Base-by-base conservation (phyloP, 2,113 vertebrate genomes). In the Bos javanicus region DNA sequence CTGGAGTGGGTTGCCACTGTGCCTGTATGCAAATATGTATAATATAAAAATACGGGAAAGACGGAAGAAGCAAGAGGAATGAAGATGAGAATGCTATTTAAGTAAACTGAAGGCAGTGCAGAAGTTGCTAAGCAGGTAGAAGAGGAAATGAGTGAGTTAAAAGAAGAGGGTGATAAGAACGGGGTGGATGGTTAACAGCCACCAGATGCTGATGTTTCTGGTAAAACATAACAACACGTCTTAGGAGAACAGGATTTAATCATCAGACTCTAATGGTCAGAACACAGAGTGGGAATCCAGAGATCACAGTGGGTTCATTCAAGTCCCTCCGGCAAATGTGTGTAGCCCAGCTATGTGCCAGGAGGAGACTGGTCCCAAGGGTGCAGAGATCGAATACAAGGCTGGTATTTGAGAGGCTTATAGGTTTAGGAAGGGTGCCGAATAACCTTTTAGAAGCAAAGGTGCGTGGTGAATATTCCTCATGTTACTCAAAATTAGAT, bases 111-210 rank as follows among this genome's bases (percentile, higher is more conserved):
- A 92, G 33, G 54, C 39, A 52, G 30, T 46, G 36, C 67, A 57
- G 86, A 82, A 94, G 36, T 25, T 43, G n/a, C 43, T 60, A 54
- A 88, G 87, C 46, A 76, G 74, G 86, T 21, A 87, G 91, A 92
- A 95, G 39, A 97, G 82, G 81, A 98, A 80, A 46, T 46, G 48
- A 71, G 26, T 11, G 67, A 86, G 17, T 80, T 30, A 88, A 93
- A 80, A 64, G 84, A 57, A 83, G 64, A 80, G 14, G 57, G 26
- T 62, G 59, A 15, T 81, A 50, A 88, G 54, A 64, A 64, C 1
- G 4, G 36, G 59, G 87, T 25, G 43, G 52, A 12, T 93, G 59
- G n/a, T 90, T 83, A 95, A 71, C 59, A n/a, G 43, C 46, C n/a
- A 52, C 13, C 67, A 90, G 54, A 95, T 62, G 25, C 74, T 95